Base-by-base conservation (phyloP, 2,888 invertebrate genomes). In the Tortricodes alternella region DNA sequence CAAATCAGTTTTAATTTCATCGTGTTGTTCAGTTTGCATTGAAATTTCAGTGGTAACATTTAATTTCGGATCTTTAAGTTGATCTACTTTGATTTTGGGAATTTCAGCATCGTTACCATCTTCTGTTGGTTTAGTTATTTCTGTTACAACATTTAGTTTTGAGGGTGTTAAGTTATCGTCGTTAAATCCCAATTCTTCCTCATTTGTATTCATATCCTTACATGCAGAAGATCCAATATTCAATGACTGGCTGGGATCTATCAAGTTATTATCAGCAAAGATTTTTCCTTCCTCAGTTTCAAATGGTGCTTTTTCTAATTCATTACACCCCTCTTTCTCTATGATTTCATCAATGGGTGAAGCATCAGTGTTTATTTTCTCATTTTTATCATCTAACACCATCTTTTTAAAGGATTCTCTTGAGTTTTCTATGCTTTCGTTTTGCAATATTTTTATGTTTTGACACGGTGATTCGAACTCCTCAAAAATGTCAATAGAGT, bases 401-500 rank as follows among this genome's bases (percentile, higher is more conserved):
- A 75, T 61, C 49, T 68, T 65, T 35, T 72, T 69, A 23, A 77
- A 66, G n/a, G 77, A 76, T 55, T 73, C 70, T 9, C 64, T 64
- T 9, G 68, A 63, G 6, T 68, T 58, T 59, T 74, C 70, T n/a
- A 49, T 61, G 34, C 46, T 18, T 23, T 13, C 62, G 34, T 41
- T 18, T 23, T 13, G 32, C 13, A 41, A 6, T 38, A 58, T 37
- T 1, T 53, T 11, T 55, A 13, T 16, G 15, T 29, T 44, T 32
- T 44, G 7, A 16, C 27, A 60, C 6, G 74, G 85, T 4, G 82
- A 82, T 44, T 77, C 76, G 19, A 63, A 70, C 41, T 68, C 76
- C 56, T 84, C 86, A 53, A 88, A 89, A 7, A 85, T 62, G 57
- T 88, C 87, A 1, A 85, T 67, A 1, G 88, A 88, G 7, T 72